phyloP scores from a whole-genome alignment of 2,113 vertebrate genomes.

The Perccottus glenii region DNA sequence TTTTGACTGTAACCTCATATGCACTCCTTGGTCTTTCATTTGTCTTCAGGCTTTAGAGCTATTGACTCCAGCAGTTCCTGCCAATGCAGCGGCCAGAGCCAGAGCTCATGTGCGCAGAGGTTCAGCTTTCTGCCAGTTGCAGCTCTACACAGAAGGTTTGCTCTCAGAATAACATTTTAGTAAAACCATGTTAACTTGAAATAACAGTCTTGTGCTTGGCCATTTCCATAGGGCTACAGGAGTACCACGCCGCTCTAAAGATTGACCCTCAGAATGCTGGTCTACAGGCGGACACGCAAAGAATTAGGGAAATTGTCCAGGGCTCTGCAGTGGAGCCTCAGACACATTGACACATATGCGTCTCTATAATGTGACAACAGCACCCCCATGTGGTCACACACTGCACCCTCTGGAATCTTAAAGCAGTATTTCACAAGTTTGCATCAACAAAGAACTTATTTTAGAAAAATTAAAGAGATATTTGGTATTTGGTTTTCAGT shows the following conservation, averaged over 20 bases:
- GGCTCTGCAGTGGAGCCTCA: slow-evolving; percentile 61
- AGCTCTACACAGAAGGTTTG: slow-evolving; percentile 90
- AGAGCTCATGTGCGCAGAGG: slow-evolving; percentile 89
- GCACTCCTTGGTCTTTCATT: no score
- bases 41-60: slow-evolving; percentile 87
- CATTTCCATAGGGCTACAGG: slow-evolving; percentile 84
- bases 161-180: neutral
- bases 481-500: no score
- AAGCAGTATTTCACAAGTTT: neutral
- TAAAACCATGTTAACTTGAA: no score
- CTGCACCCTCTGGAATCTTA: neutral
- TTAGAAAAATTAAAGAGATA: no score
- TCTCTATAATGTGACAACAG: neutral
- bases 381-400: slow-evolving; percentile 11
- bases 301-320: slow-evolving; percentile 85
- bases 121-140: slow-evolving; percentile 90
- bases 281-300: slow-evolving; percentile 84
- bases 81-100: slow-evolving; percentile 84
- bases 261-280: slow-evolving; percentile 82
- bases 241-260: slow-evolving; percentile 91
- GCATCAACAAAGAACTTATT: neutral
- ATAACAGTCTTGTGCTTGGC: neutral
- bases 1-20: no score
- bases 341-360: slow-evolving; percentile 5
- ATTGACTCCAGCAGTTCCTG: slow-evolving; percentile 85